Evolutionary conservation across 2,113 vertebrate species (phyloP), one percentile per base, ranked within the genome.

Genomic region (Dasyornis broadbenti): DNA sequence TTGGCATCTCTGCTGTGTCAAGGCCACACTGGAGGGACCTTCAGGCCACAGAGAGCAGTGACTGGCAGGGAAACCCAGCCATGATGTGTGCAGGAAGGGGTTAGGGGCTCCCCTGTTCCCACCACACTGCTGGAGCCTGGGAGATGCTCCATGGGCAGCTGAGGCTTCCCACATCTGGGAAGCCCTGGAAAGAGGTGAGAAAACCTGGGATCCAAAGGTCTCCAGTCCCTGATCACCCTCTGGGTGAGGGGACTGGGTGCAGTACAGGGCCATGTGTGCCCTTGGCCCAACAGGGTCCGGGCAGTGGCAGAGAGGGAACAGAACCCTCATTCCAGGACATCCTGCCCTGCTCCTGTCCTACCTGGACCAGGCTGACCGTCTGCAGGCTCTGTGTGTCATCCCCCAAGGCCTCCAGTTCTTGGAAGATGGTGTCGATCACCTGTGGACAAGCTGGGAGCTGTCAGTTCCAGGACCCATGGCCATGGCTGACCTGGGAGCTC

Each of bases 361-460:
- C 98, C 98, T 98, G 98, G 47, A 98, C 94, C 82, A 97, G 96
- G 28, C 98, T 98, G 81, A 97, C 97, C 10, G 98, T 97, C 68
- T 94, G 91, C 73, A 98, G 97, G 52, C 61, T 64, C 37, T 69
- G 95, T 6, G 75, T 85, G 20, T 82, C 49, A 7, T 79, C 52
- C 52, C 54, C 35, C n/a, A 68, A 5, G 7, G 84, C 86, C 86
- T 87, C 81, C 72, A 96, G 65, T 22, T 92, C 92, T 70, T 94
- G 92, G 70, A 98, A 98, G n/a, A 98, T 28, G 9, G 83, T 87
- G 52, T 90, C 19, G 5, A 98, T 57, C 57, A 98, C 81, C 98
- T 98, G 61, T 21, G 57, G 54, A 82, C 18, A 66, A 52, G 21
- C 33, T 82, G 31, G 53, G 73, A 83, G 28, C 45, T 4, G 1